These are phyloP conservation scores for Lepidocolaptes lacrymiger DNA, from an alignment of 2,797 vertebrate genomes.

Conservation along the genomic window DNA sequence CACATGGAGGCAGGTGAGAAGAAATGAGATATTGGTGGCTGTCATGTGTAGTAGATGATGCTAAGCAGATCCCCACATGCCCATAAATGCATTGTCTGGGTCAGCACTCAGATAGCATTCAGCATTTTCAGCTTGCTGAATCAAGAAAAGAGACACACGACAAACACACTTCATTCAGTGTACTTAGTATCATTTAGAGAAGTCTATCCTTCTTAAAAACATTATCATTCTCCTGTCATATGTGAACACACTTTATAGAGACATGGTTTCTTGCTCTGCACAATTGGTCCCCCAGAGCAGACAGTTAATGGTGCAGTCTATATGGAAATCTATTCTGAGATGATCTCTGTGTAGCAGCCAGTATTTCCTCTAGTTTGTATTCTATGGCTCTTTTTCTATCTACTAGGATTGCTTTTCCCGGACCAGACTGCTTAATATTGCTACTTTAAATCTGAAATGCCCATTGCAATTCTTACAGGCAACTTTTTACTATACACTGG, in stretches of 20 bases:
- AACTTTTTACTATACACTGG: background rate
- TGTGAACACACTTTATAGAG: fast-evolving
- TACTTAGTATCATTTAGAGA: background rate
- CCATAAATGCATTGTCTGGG: background rate
- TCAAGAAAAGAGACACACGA: background rate
- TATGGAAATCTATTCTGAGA: background rate
- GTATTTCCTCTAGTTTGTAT: background rate
- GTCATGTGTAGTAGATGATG: background rate
- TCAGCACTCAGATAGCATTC: background rate
- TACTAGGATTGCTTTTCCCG: background rate
- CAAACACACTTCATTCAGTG: background rate
- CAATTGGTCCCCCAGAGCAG: background rate
- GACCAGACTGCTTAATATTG: background rate
- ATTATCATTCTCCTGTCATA: background rate
- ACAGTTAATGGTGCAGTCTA: background rate
- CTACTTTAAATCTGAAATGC: background rate
- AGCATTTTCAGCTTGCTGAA: background rate
- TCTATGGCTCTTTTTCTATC: background rate
- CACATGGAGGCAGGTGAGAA: background rate
- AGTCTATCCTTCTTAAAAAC: background rate
- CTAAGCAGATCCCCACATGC: background rate
- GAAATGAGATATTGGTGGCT: background rate
- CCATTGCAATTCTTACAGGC: background rate
- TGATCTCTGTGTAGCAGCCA: background rate
- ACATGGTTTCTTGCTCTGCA: background rate